Evolutionary conservation across 2,113 vertebrate genomes (phyloP), one percentile per base, ranked within the genome.

Genomic region (Vulpes lagopus): DNA sequence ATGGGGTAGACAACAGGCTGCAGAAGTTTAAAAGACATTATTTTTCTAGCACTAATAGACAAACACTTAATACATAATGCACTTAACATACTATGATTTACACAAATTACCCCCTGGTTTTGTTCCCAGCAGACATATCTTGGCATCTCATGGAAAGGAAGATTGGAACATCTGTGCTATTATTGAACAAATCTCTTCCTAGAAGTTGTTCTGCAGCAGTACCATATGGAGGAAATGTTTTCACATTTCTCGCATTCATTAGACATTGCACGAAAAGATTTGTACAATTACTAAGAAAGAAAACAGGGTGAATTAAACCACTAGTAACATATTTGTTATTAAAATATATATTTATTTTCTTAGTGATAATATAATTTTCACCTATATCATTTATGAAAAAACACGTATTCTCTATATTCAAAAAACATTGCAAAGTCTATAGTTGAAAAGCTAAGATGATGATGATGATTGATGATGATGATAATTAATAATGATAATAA

Each of bases 11-110:
- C 38, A 95, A 95, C 57, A 94, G 35, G 43, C 88, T 91, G 32
- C 57, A 93, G 32, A 96, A 89, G 55, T 97, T 97, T 94, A 97
- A 94, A 96, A 94, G 78, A 94, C 78, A 92, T 96, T 97, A 96
- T 98, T 98, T 97, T 98, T 94, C 91, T 93, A 96, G 14, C 9
- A 84, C 88, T 97, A 97, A 98, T 93, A 97, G 96, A 87, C 78
- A 96, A 97, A 92, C 88, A 69, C 88, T 97, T 97, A 97, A 97
- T 98, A 93, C 27, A 96, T 94, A 97, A 97, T 95, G 80, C 85
- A 94, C 87, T 97, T 97, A 97, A 97, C 81, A 57, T 89, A 92
- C 76, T 96, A 96, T 96, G 95, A 98, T 97, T 98, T 98, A 97
- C 91, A 93, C 95, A 97, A 97, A 98, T 96, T 97, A 96, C 78